These are phyloP conservation scores for Tortricodes alternella DNA, from an alignment of 2,888 invertebrate genomes.

Conservation along the genomic window DNA sequence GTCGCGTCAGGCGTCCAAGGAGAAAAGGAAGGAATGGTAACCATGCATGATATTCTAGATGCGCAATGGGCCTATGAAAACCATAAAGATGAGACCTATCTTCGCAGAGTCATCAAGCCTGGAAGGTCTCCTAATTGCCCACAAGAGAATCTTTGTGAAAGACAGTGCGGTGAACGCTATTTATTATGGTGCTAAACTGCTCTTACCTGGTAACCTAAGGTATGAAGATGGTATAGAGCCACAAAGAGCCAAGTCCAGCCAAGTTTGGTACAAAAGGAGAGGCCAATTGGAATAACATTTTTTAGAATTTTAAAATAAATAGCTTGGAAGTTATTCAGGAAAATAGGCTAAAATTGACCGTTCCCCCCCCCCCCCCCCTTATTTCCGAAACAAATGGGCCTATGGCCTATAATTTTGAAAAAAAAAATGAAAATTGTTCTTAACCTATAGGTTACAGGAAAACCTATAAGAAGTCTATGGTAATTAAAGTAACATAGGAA, in stretches of 20 bases:
- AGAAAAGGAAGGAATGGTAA: constrained; percentile 93
- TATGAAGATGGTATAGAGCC: constrained; percentile 99
- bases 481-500: no score
- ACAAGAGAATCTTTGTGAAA: constrained; percentile 98
- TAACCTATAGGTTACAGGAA: no score
- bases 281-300: no score
- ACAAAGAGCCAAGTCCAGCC: no score
- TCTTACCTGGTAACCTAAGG: constrained; percentile 97
- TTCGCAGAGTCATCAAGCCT: constrained; percentile 97
- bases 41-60: constrained; percentile 99
- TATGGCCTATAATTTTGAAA: no score
- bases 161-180: constrained; percentile 99
- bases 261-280: constrained; percentile 99
- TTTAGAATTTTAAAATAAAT: no score
- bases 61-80: constrained; percentile 98
- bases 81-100: constrained; percentile 95
- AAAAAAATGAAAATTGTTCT: no score
- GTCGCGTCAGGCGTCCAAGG: constrained; percentile 94
- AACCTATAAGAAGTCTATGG: no score
- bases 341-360: no score
- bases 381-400: no score
- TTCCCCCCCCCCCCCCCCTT: no score
- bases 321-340: no score
- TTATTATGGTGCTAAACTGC: constrained; percentile 98
- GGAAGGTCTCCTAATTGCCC: constrained; percentile 93